A percentile compares a stretch with the other conserved stretches of the same genome.
Conservation (phyloP, 2,113 vertebrate genomes). For the Haliaeetus leucogaster region DNA sequence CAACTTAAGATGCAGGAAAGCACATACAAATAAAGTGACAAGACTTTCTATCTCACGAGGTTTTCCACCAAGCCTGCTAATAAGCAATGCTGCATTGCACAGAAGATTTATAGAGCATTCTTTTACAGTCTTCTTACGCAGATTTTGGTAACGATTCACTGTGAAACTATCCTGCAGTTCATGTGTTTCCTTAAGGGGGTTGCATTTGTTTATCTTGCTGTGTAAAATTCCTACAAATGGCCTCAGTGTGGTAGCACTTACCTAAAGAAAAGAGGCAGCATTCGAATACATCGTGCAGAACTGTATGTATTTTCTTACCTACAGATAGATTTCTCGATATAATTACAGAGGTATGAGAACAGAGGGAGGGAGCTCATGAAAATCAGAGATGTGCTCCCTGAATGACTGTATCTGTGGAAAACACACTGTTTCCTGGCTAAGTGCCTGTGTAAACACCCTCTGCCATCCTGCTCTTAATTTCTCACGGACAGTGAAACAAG, state of each 20-base stretch:
- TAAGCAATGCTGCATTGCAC: neutral
- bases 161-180: neutral
- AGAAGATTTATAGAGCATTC: neutral
- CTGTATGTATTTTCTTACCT: neutral
- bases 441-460: slow-evolving; percentile 55
- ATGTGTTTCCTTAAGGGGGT: neutral
- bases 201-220: neutral
- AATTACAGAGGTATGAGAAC: neutral
- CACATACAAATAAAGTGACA: slow-evolving; percentile 65
- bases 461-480: slow-evolving; percentile 40
- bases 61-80: neutral
- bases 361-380: neutral
- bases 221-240: slow-evolving; percentile 25
- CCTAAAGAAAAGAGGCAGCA: slow-evolving; percentile 11
- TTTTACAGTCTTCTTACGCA: neutral
- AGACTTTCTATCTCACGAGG: slow-evolving; percentile 25
- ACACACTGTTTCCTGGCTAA: slow-evolving; percentile 36
- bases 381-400: neutral
- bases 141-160: neutral
- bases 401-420: slow-evolving; percentile 10
- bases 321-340: neutral
- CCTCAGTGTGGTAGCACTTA: slow-evolving; percentile 32
- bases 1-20: slow-evolving; percentile 69
- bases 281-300: neutral
- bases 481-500: neutral